Evolutionary conservation across 2,797 vertebrate species (phyloP).

Genomic region (Coranthus polyacanthus): DNA sequence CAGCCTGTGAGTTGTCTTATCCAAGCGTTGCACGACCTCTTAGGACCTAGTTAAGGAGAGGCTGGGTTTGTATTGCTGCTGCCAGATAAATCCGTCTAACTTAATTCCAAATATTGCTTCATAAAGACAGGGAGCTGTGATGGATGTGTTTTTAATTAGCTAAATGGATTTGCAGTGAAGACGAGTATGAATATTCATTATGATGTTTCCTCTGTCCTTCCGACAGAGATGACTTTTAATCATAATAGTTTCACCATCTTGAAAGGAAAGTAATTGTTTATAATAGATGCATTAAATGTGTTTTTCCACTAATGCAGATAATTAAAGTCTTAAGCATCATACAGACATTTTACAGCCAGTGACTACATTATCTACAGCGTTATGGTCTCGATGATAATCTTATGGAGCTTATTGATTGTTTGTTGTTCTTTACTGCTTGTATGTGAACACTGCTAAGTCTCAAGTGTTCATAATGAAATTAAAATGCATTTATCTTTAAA

Average conservation of each 20-base stretch:
- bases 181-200: slow-evolving; percentile 55
- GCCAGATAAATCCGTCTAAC: slow-evolving; percentile 52
- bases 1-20: slow-evolving; percentile 31
- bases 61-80: slow-evolving; percentile 37
- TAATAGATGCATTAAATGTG: slow-evolving; percentile 21
- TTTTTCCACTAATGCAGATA: slow-evolving; percentile 11
- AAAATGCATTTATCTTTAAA: neutral
- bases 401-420: neutral
- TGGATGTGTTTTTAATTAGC: slow-evolving; percentile 65
- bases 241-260: slow-evolving; percentile 31
- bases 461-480: too few relatives aligned
- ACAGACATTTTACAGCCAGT: slow-evolving; percentile 12
- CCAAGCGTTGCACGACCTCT: slow-evolving; percentile 34
- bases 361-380: slow-evolving; percentile 7
- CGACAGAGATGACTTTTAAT: slow-evolving; percentile 42
- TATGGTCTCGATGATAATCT: slow-evolving; percentile 9
- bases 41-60: slow-evolving; percentile 39
- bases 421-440: too few relatives aligned
- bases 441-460: too few relatives aligned
- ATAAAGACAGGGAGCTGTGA: slow-evolving; percentile 25
- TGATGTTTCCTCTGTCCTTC: slow-evolving; percentile 5
- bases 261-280: slow-evolving; percentile 38
- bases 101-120: slow-evolving; percentile 48
- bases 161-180: slow-evolving; percentile 37
- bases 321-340: slow-evolving; percentile 23